These are phyloP conservation scores for Crotalus tigris DNA, from an alignment of 2,113 vertebrate genomes.

Conservation along the genomic window DNA sequence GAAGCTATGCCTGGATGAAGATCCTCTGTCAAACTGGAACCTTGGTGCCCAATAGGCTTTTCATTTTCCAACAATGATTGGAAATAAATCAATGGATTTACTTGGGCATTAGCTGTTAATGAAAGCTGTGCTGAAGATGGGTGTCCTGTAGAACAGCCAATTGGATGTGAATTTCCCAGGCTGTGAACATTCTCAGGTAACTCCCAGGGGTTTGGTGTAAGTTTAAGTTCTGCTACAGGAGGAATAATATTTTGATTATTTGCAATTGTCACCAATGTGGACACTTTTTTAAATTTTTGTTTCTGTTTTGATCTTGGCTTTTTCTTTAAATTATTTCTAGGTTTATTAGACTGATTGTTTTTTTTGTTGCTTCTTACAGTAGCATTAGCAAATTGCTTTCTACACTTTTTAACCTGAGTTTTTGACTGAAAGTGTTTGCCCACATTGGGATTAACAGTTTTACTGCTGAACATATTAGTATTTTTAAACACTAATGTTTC, in stretches of 20 bases:
- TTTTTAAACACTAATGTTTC: constrained; percentile 76
- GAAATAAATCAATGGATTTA: constrained; percentile 63
- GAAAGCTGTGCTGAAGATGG: constrained; percentile 71
- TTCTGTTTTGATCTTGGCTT: constrained; percentile 68
- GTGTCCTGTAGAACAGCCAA: constrained; percentile 65
- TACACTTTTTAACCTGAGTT: constrained; percentile 75
- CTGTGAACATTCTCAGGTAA: constrained; percentile 53
- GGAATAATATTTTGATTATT: constrained; percentile 63
- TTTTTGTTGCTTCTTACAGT: constrained; percentile 71
- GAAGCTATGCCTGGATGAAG: constrained; percentile 58
- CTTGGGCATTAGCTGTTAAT: constrained; percentile 58
- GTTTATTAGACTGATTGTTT: constrained; percentile 69
- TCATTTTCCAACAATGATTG: constrained; percentile 68
- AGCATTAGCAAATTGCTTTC: constrained; percentile 67
- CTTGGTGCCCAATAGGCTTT: constrained; percentile 62
- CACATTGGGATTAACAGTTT: constrained; percentile 53
- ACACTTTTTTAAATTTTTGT: constrained; percentile 66
- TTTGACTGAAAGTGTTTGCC: constrained; percentile 69
- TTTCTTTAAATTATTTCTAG: constrained; percentile 65
- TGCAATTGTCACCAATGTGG: constrained; percentile 65
- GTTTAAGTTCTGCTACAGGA: constrained; percentile 58
- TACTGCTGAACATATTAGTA: constrained; percentile 66
- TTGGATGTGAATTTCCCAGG: constrained; percentile 59
- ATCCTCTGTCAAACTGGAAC: constrained; percentile 61
- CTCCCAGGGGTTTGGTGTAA: constrained; percentile 62